Evolutionary conservation across 2,113 vertebrate species (phyloP), one percentile per base, ranked within the genome.

Genomic region (Neotoma lepida): DNA sequence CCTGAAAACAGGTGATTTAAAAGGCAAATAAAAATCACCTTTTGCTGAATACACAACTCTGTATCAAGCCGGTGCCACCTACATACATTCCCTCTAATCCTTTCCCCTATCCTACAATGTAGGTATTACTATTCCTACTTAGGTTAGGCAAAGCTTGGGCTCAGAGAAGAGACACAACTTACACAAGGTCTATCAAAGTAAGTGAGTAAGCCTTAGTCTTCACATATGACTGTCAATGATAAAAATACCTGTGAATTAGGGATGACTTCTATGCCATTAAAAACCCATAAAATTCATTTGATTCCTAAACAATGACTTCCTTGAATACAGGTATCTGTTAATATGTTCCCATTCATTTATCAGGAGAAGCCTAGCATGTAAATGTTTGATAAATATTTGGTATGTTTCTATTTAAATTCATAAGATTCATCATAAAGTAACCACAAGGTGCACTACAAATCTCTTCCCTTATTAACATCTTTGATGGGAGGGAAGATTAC

Each of bases 401-500:
- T 58, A 71, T 49, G 18, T 54, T 91, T 94, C 68, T 77, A 82
- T 12, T 26, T 86, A 54, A 94, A 90, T 63, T 58, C 4, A 0
- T 63, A 66, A 61, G 73, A 77, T 26, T 86, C 51, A 64, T 66
- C 89, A 28, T 89, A 80, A 73, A 93, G 51, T 74, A 89, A 91
- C 41, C 46, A 58, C 28, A 71, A 86, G 15, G 30, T 77, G n/a
- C 14, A 35, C 88, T 89, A 84, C 13, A 86, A 89, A 85, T 58
- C 22, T 61, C 81, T 95, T 70, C 41, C 30, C 74, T 80, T 85
- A 95, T 39, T 81, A 81, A 41, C 18, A 82, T 88, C 30, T 96
- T 71, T 78, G 13, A 82, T 30, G 86, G 30, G 51, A 71, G 33
- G 44, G 9, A 74, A 86, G 86, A 85, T 70, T 51, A 86, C 24